A percentile compares a stretch with the other conserved stretches of the same genome.
Conservation (phyloP, 2,113 vertebrate genomes). For the Bos javanicus region DNA sequence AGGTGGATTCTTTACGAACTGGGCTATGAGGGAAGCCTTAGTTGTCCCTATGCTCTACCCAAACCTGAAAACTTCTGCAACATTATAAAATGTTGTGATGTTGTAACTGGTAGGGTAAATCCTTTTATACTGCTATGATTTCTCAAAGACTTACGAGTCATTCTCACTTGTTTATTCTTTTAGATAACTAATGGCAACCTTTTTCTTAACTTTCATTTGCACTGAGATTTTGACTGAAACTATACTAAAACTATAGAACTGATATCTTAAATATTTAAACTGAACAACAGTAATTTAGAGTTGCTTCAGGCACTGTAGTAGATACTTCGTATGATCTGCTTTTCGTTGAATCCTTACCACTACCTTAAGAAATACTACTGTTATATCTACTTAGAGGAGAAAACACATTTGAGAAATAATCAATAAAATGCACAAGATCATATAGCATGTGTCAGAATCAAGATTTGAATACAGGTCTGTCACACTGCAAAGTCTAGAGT, state of each 20-base stretch:
- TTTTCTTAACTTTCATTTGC: background rate
- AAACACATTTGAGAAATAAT: background rate
- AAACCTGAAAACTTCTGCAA: background rate
- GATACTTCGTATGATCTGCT: background rate
- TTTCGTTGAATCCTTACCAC: background rate
- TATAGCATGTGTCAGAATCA: background rate
- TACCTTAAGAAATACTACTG: background rate
- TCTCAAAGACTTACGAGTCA: background rate
- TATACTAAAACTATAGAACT: background rate
- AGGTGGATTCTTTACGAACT: background rate
- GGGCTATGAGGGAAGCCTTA: background rate
- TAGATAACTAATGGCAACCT: background rate
- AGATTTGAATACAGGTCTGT: background rate
- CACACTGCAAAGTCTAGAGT: background rate
- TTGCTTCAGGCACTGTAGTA: background rate
- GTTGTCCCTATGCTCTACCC: background rate
- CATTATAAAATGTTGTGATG: background rate
- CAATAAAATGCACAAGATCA: background rate
- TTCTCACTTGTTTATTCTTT: background rate
- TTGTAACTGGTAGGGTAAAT: background rate
- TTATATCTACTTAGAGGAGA: background rate
- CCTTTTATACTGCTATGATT: background rate
- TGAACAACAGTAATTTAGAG: background rate
- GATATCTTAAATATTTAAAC: constrained; percentile 22
- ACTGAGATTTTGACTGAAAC: background rate